phyloP scores from a whole-genome alignment of 2,113 vertebrate genomes.

The Manacus vitellinus region DNA sequence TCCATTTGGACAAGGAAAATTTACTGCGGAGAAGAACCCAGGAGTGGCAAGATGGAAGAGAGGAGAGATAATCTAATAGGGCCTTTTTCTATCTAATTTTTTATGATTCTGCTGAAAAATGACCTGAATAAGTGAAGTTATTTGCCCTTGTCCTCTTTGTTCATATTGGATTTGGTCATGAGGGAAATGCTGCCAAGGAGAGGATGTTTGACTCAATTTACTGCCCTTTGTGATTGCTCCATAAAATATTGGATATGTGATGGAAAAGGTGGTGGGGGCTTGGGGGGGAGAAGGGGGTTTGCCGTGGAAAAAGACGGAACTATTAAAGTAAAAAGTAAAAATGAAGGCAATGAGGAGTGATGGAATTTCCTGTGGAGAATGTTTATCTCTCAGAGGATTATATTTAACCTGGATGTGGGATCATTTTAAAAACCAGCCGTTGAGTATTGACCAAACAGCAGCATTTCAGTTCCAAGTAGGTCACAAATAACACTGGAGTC shows the following conservation, averaged over 20 bases:
- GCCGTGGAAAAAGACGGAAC: background rate
- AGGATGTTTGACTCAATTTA: conserved; percentile 25
- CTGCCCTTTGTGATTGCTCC: conserved; percentile 7
- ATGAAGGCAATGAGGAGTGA: background rate
- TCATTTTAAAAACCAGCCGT: background rate
- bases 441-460: background rate
- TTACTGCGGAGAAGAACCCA: background rate
- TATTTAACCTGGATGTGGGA: background rate
- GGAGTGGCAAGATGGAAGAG: background rate
- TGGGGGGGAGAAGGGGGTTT: accelerated
- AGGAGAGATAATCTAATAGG: conserved; percentile 5
- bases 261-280: background rate
- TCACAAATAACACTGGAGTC: background rate
- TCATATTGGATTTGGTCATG: conserved; percentile 35
- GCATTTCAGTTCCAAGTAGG: background rate
- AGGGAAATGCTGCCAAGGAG: conserved; percentile 43
- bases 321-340: background rate
- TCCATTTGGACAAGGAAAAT: background rate
- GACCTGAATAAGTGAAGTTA: conserved; percentile 58
- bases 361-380: background rate
- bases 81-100: conserved; percentile 6
- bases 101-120: conserved; percentile 45
- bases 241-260: background rate
- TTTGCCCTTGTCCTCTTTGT: conserved; percentile 65
- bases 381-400: background rate